phyloP scores from a whole-genome alignment of 2,797 vertebrate species.

The Sarcoramphus papa region DNA sequence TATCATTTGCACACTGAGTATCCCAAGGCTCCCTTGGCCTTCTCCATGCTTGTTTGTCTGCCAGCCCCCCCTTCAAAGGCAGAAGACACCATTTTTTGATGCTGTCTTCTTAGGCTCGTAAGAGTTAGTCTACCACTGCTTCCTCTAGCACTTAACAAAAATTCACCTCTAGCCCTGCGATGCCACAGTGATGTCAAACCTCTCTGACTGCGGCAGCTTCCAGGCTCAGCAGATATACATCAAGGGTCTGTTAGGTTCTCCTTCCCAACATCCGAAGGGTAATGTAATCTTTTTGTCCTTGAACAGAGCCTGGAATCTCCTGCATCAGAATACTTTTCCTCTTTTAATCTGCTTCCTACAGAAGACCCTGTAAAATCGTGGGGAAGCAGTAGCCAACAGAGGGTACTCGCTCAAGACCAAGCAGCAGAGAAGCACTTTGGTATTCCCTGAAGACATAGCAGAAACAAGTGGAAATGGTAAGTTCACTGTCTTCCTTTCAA shows the following conservation, averaged over 20 bases:
- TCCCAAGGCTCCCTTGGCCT: background rate
- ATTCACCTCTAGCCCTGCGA: background rate
- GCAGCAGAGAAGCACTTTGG: background rate
- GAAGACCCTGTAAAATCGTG: background rate
- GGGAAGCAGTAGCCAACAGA: background rate
- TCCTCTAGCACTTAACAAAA: background rate
- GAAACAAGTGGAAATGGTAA: background rate
- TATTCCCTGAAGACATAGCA: background rate
- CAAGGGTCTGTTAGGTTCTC: background rate
- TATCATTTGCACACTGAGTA: background rate
- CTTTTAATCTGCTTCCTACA: background rate
- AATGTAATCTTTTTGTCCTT: conserved; percentile 19
- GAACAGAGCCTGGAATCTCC: background rate
- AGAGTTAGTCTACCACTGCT: background rate
- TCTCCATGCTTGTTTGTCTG: background rate
- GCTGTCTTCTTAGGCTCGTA: background rate
- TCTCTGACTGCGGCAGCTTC: conserved; percentile 27
- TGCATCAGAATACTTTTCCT: background rate
- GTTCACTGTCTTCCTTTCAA: background rate
- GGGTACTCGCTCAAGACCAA: background rate
- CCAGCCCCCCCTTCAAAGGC: background rate
- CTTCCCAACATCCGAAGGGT: background rate
- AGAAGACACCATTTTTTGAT: background rate
- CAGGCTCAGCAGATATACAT: conserved; percentile 31
- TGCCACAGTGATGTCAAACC: conserved; percentile 13